Base-by-base conservation (phyloP, 2,888 invertebrate genomes). In the Ophion ventricosus region DNA sequence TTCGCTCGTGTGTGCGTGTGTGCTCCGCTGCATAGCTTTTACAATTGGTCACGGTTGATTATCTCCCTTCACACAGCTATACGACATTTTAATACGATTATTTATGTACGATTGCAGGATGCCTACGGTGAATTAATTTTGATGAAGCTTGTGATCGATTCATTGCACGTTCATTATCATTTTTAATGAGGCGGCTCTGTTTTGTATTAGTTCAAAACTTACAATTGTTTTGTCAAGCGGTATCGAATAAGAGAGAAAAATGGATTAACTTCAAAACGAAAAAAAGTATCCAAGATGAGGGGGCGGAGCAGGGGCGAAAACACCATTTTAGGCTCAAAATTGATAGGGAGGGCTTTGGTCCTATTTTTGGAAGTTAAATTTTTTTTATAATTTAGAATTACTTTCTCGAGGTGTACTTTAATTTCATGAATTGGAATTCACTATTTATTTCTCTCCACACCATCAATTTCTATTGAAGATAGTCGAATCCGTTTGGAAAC, bases 1-100 rank as follows among this genome's bases (percentile, higher is more conserved):
- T 70, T 78, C 17, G 20, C 61, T 40, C 1, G 25, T 49, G 59
- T 77, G 49, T 61, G 35, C 61, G 40, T 73, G 17, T 14, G 17
- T n/a, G 49, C 25, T 49, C 14, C 25, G 20, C 23, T 66, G n/a
- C 26, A 23, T 66, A 10, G 10, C 43, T 20, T 23, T 11, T 40
- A 3, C 23, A 23, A 29, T 66, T 20, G 10, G 23, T 23, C 43
- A 29, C 40, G 20, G 40, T 20, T n/a, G 40, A 11, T n/a, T 8
- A 7, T 35, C 8, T 35, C 8, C 8, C 35, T 35, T 7, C 35
- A 35, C 35, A 43, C 40, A 40, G 40, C n/a, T 11, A 64, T 64
- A 17, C 64, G 35, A 64, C 35, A n/a, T 64, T 35, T 35, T 20
- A 35, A 64, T n/a, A n/a, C 35, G 10, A 64, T 29, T 20, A 20